A percentile compares a stretch with the other conserved stretches of the same genome.
These are phyloP conservation scores for Aphaenogaster ashmeadi DNA, from an alignment of 1,140 invertebrate genomes.

Conservation along the genomic window DNA sequence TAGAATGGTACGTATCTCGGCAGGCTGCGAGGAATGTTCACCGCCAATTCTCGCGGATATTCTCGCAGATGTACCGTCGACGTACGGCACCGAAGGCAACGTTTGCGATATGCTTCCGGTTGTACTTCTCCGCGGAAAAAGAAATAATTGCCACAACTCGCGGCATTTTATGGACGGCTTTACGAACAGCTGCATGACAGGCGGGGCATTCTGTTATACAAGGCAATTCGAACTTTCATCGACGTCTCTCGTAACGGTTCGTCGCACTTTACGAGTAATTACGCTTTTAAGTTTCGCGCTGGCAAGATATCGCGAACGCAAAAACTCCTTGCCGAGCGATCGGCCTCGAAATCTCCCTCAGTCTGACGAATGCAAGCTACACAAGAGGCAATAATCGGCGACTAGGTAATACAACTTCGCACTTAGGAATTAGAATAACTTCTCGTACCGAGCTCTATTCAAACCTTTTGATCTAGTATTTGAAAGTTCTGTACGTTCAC, in stretches of 20 bases:
- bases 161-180: slow-evolving; percentile 56
- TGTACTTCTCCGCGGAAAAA: slow-evolving; percentile 20
- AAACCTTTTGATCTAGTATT: slow-evolving; percentile 47
- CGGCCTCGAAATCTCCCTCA: background rate
- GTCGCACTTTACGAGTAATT: slow-evolving; percentile 51
- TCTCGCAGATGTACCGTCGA: slow-evolving; percentile 13
- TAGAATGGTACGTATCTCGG: slow-evolving; percentile 16
- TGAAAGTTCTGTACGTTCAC: slow-evolving; percentile 14
- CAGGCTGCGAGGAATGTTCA: background rate
- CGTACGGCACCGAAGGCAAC: slow-evolving; percentile 21
- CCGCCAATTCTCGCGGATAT: slow-evolving; percentile 19
- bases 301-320: background rate
- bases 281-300: slow-evolving; percentile 9
- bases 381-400: slow-evolving; percentile 25
- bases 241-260: slow-evolving; percentile 28
- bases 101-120: slow-evolving; percentile 17
- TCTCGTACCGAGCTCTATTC: slow-evolving; percentile 43
- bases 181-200: slow-evolving; percentile 39
- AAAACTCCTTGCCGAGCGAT: background rate
- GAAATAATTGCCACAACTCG: slow-evolving; percentile 55
- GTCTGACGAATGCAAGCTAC: slow-evolving; percentile 6
- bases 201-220: slow-evolving; percentile 32
- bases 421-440: slow-evolving; percentile 59
- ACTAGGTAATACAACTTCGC: slow-evolving; percentile 58
- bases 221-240: slow-evolving; percentile 62